Percentiles rank a stretch among this genome's conserved stretches.
Conservation (phyloP, 2,888 invertebrate genomes). For the Oxyscelio sp. region DNA sequence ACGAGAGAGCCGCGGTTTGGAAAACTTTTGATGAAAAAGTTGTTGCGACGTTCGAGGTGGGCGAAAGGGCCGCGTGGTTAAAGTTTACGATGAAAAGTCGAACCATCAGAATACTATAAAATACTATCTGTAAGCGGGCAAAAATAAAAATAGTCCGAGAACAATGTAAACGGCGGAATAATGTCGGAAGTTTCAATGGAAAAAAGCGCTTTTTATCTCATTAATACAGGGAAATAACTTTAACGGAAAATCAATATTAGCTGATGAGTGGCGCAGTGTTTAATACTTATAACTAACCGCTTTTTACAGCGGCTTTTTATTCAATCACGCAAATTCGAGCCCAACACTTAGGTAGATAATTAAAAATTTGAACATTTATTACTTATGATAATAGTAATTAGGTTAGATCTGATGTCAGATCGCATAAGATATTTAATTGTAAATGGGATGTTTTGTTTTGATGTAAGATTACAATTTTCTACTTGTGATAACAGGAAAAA, state of each 20-base stretch:
- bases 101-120: constrained; percentile 72
- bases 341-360: no score
- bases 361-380: no score
- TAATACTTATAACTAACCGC: no score
- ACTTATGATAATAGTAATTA: no score
- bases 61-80: constrained; percentile 51
- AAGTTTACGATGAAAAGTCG: constrained; percentile 76
- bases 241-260: constrained; percentile 43
- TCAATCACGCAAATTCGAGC: constrained; percentile 6
- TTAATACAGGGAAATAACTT: constrained; percentile 44
- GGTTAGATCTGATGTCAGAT: no score
- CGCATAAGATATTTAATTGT: no score
- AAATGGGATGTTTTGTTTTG: no score
- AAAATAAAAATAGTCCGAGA: constrained; percentile 44
- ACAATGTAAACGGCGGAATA: constrained; percentile 47
- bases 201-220: constrained; percentile 44
- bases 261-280: constrained; percentile 22
- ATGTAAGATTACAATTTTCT: no score
- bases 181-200: constrained; percentile 46
- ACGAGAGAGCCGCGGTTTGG: constrained; percentile 71
- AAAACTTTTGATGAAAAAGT: constrained; percentile 85
- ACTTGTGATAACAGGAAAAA: no score
- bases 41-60: constrained; percentile 65
- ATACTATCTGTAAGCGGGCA: constrained; percentile 72
- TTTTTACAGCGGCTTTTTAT: no score